A percentile compares a stretch with the other conserved stretches of the same genome.
Evolutionary conservation across 2,888 invertebrate species (phyloP).

Genomic region (Phalangium opilio): DNA sequence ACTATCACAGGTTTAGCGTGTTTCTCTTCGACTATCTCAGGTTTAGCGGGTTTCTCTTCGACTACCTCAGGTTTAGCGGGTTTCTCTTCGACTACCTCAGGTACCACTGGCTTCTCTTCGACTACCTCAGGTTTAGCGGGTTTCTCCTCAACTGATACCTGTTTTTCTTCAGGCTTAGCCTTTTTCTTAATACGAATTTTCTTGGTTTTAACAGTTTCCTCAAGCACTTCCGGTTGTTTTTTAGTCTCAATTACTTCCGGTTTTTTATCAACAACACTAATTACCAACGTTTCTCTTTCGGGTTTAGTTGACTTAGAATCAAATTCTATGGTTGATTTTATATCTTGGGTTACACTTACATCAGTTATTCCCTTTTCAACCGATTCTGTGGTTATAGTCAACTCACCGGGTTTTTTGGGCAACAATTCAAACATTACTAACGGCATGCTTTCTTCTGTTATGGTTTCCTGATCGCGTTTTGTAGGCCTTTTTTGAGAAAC

Average conservation of each 20-base stretch:
- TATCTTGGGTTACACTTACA: neutral
- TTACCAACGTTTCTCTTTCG: too few species aligned
- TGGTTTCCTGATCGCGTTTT: too few species aligned
- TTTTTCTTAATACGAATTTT: neutral
- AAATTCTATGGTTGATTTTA: neutral
- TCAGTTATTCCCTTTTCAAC: neutral
- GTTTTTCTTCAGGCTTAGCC: neutral
- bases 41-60: too few species aligned
- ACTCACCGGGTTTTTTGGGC: neutral
- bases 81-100: neutral
- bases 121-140: neutral
- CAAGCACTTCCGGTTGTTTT: too few species aligned
- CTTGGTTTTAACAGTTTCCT: too few species aligned
- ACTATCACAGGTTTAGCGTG: too few species aligned
- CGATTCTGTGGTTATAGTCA: neutral
- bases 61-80: neutral
- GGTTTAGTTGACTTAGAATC: conserved; percentile 3
- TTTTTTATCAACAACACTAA: too few species aligned
- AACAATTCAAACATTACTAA: too few species aligned
- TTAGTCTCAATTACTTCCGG: too few species aligned
- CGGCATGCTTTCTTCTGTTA: too few species aligned
- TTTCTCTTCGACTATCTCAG: conserved; percentile 3
- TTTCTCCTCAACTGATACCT: conserved; percentile 2
- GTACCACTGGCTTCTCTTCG: too few species aligned
- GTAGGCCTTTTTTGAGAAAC: too few species aligned